Evolutionary conservation across 2,113 vertebrate species (phyloP).

Genomic region (Mellivora capensis): DNA sequence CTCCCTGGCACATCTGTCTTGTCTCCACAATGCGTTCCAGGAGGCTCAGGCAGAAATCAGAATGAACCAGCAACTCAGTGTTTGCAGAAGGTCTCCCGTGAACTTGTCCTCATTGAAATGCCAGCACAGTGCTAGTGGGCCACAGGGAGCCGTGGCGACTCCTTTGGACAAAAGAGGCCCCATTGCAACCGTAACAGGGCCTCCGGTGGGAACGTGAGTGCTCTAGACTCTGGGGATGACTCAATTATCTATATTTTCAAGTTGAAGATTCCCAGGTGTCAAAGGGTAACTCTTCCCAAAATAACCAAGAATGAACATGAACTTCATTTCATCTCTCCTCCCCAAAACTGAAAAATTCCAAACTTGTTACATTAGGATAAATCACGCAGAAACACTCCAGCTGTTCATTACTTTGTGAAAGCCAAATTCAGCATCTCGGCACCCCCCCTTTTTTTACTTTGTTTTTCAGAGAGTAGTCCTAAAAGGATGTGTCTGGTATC

Average conservation of each 20-base stretch:
- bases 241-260: slow-evolving; percentile 43
- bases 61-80: not conserved
- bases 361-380: slow-evolving; percentile 76
- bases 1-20: slow-evolving; percentile 33
- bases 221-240: not conserved
- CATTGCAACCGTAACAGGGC: not conserved
- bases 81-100: not conserved
- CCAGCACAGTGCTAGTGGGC: not conserved
- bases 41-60: not conserved
- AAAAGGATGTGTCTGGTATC: slow-evolving; percentile 56
- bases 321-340: slow-evolving; percentile 55
- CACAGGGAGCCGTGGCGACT: not conserved
- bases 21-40: not conserved
- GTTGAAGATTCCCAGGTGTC: slow-evolving; percentile 34
- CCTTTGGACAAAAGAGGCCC: not conserved
- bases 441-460: not conserved
- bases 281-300: slow-evolving; percentile 70
- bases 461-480: slow-evolving; percentile 68
- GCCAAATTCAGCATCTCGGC: slow-evolving; percentile 57
- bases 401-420: slow-evolving; percentile 74
- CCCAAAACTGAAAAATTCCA: slow-evolving; percentile 78
- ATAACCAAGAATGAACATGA: slow-evolving; percentile 65
- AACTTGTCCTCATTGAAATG: slow-evolving; percentile 37
- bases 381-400: slow-evolving; percentile 81
- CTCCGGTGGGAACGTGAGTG: not conserved